phyloP scores from a whole-genome alignment of 2,797 vertebrate species.

The Odontamblyopus rebecca region DNA sequence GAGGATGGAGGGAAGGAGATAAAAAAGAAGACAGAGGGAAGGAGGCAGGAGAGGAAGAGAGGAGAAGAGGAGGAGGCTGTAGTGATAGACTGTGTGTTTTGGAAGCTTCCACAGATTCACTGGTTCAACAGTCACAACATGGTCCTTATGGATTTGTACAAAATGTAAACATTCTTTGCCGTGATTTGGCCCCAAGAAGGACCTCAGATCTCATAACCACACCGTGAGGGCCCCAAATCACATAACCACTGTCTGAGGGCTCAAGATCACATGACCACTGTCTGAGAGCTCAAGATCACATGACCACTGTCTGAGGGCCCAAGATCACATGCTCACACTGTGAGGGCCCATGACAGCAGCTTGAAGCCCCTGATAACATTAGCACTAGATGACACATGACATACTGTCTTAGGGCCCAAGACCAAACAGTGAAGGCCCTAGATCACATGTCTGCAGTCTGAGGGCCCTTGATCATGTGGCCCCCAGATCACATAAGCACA shows the following conservation, averaged over 20 bases:
- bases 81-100: constrained; percentile 11
- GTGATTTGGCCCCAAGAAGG: constrained; percentile 16
- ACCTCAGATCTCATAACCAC: constrained; percentile 5
- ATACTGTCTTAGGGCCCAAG: too few relatives aligned
- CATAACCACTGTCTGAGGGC: constrained; percentile 25
- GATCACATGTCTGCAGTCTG: background rate
- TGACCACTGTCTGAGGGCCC: constrained; percentile 19
- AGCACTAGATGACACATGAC: background rate
- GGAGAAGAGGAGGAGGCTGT: background rate
- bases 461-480: too few relatives aligned
- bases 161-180: constrained; percentile 51
- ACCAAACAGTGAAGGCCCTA: background rate
- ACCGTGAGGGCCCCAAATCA: constrained; percentile 15
- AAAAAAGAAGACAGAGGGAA: background rate
- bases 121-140: constrained; percentile 17
- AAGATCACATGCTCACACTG: background rate
- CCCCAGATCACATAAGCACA: too few relatives aligned
- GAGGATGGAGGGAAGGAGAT: background rate
- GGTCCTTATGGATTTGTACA: constrained; percentile 21
- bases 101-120: constrained; percentile 38
- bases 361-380: constrained; percentile 14
- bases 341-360: constrained; percentile 1
- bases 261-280: constrained; percentile 15
- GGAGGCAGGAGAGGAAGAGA: background rate
- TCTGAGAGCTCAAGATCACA: constrained; percentile 23